phyloP scores from a whole-genome alignment of 2,888 invertebrate genomes.

The Hydropsyche betteni region DNA sequence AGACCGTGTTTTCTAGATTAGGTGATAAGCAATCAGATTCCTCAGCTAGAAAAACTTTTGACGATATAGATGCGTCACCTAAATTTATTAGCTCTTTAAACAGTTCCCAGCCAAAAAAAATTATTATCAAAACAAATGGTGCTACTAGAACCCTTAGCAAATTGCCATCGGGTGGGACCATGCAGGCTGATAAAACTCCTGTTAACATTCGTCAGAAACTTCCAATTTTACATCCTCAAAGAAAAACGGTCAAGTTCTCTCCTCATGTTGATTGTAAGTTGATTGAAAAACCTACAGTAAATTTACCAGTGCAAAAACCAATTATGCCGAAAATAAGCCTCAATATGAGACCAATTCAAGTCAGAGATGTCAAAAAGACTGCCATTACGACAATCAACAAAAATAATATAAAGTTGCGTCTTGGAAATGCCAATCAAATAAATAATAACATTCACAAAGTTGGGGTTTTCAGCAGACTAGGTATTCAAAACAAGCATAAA shows the following conservation, averaged over 20 bases:
- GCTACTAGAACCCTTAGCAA: slow-evolving; percentile 55
- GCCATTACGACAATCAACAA: slow-evolving; percentile 30
- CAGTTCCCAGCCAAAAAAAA: slow-evolving; percentile 57
- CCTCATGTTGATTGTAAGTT: slow-evolving; percentile 62
- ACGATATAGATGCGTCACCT: slow-evolving; percentile 13
- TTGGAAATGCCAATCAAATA: slow-evolving; percentile 42
- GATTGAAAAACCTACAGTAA: slow-evolving; percentile 55
- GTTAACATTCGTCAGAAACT: slow-evolving; percentile 62
- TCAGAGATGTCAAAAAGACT: slow-evolving; percentile 42
- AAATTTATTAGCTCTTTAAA: slow-evolving; percentile 53
- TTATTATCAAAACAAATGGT: slow-evolving; percentile 55
- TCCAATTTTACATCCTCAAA: slow-evolving; percentile 55
- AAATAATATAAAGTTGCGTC: slow-evolving; percentile 45
- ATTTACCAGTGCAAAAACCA: neutral
- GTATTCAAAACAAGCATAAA: slow-evolving; percentile 37
- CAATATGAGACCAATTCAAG: slow-evolving; percentile 27
- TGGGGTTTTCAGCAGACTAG: slow-evolving; percentile 48
- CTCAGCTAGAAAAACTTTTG: slow-evolving; percentile 1
- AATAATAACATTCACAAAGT: slow-evolving; percentile 40
- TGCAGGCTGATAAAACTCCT: slow-evolving; percentile 63
- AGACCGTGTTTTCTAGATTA: slow-evolving; percentile 60
- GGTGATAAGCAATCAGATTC: slow-evolving; percentile 56
- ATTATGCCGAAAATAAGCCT: neutral
- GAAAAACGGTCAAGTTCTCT: slow-evolving; percentile 64
- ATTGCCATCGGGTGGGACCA: slow-evolving; percentile 58